Evolutionary conservation across 2,797 vertebrate genomes (phyloP), one percentile per base, ranked within the genome.

Genomic region (Threskiornis aethiopicus): DNA sequence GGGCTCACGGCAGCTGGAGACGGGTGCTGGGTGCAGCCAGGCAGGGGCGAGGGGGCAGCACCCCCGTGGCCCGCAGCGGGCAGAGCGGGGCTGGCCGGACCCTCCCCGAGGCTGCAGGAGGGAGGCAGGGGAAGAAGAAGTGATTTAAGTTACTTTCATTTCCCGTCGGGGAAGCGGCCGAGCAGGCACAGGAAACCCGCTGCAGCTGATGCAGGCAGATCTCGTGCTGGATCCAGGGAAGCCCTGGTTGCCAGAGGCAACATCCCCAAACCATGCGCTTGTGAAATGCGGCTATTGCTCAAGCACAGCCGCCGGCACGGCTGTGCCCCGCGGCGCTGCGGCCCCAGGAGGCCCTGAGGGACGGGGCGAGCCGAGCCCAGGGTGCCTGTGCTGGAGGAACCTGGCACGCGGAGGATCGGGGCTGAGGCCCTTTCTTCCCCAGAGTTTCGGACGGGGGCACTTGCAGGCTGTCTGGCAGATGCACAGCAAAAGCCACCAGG

Each of bases 361-460:
- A 84, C 1, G 3, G 42, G 29, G 16, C 0, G 4, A 67, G 62
- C 1, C 0, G 12, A 44, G 47, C 31, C 21, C 1, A 2, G 33
- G 18, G 18, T 11, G 22, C 11, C 42, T 0, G 2, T 66, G 26
- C 69, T 14, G 12, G 20, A 66, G 59, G 19, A 75, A 31, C 31
- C 18, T 1, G 0, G 33, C 67, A 42, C 3, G 0, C 9, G 46
- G 22, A 51, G 14, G 20, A 26, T 16, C 0, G 0, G 37, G n/a
- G 22, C 57, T 55, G 14, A 41, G 41, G 14, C 13, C 57, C 33
- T 61, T 66, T 52, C 24, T 25, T 78, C 26, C 18, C 52, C n/a
- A 0, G 1, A 6, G 14, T 35, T 59, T 83, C 28, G 13, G 41
- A 12, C 0, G 1, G 17, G 10, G 11, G 35, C 58, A 33, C n/a